phyloP scores from a whole-genome alignment of 2,888 invertebrate species.

The Timandra comae region DNA sequence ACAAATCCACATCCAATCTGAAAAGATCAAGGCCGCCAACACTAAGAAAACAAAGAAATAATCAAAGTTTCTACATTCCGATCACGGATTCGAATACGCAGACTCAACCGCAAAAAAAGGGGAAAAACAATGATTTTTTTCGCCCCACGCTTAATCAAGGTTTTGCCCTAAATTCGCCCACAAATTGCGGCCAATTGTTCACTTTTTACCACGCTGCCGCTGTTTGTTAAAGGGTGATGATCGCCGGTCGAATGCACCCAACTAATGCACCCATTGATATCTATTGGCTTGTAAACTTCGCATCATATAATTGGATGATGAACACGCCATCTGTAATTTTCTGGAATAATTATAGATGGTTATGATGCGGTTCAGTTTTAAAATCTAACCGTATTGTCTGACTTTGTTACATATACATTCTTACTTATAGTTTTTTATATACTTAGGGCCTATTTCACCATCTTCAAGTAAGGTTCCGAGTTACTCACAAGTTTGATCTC shows the following conservation, averaged over 20 bases:
- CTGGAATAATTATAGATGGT: constrained; percentile 28
- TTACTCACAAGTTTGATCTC: too few relatives aligned
- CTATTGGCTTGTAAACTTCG: constrained; percentile 57
- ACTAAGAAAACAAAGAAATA: constrained; percentile 35
- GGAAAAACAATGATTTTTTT: constrained; percentile 56
- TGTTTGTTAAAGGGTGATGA: constrained; percentile 45
- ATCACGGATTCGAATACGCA: constrained; percentile 52
- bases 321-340: constrained; percentile 37
- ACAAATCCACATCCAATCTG: constrained; percentile 1
- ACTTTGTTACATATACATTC: too few relatives aligned
- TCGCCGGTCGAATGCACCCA: constrained; percentile 38
- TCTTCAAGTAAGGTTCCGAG: too few relatives aligned
- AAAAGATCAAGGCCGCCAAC: constrained; percentile 18
- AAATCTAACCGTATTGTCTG: too few relatives aligned
- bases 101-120: constrained; percentile 46
- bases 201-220: constrained; percentile 67
- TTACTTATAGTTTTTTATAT: too few relatives aligned
- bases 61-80: constrained; percentile 36
- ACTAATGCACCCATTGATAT: constrained; percentile 54
- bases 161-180: constrained; percentile 65
- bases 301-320: constrained; percentile 43
- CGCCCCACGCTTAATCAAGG: constrained; percentile 62
- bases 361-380: too few relatives aligned
- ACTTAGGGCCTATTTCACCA: too few relatives aligned
- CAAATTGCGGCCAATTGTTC: constrained; percentile 77